These are phyloP conservation scores for Drosophila azteca DNA, from an alignment of 1,140 invertebrate genomes.

Conservation along the genomic window DNA sequence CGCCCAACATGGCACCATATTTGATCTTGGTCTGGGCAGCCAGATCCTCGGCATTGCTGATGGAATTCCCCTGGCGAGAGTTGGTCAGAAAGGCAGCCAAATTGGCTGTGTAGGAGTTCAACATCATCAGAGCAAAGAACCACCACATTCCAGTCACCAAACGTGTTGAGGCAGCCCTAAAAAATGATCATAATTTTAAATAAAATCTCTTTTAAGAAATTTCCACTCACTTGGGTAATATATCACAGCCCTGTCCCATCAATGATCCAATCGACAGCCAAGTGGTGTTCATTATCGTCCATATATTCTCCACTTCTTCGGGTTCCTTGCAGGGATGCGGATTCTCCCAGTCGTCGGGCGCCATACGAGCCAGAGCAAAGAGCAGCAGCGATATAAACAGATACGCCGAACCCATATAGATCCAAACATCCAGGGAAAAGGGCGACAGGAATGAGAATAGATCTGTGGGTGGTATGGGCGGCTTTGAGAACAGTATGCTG, in stretches of 20 bases:
- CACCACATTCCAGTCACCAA: constrained; percentile 95
- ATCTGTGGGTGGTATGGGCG: constrained; percentile 88
- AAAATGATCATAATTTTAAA: constrained; percentile 85
- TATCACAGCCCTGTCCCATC: constrained; percentile 92
- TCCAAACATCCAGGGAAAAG: constrained; percentile 95
- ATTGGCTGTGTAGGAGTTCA: constrained; percentile 98
- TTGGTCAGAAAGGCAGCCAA: constrained; percentile 97
- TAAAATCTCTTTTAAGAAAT: constrained; percentile 83
- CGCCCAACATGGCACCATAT: constrained; percentile 91
- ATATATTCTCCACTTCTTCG: constrained; percentile 91
- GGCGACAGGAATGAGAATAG: constrained; percentile 95
- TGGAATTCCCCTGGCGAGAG: constrained; percentile 92
- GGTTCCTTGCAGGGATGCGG: constrained; percentile 93
- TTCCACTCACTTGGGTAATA: constrained; percentile 85
- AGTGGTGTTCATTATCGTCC: constrained; percentile 90
- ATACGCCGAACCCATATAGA: constrained; percentile 95
- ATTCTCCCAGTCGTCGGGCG: constrained; percentile 95
- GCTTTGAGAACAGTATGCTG: constrained; percentile 91
- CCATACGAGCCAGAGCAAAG: constrained; percentile 89
- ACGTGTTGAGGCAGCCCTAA: constrained; percentile 91
- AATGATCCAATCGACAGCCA: constrained; percentile 92
- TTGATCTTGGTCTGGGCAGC: constrained; percentile 94
- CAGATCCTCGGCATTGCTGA: constrained; percentile 95
- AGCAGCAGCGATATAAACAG: constrained; percentile 93
- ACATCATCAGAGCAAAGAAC: constrained; percentile 98